A percentile compares a stretch with the other conserved stretches of the same genome.
Conservation (phyloP, 2,888 invertebrate genomes). For the Drosophila tanythrix region DNA sequence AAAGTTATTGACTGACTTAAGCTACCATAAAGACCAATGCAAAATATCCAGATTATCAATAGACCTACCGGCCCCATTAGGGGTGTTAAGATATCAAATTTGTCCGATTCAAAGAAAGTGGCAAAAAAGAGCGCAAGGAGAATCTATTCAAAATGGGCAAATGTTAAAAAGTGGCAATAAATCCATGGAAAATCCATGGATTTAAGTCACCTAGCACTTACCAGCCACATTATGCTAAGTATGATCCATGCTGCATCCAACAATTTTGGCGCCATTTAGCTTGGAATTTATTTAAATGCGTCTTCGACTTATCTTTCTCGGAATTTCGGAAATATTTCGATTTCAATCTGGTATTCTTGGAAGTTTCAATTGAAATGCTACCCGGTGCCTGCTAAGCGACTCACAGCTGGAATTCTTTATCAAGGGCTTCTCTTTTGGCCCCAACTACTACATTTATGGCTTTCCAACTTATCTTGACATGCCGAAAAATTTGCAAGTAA, state of each 20-base stretch:
- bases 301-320: background rate
- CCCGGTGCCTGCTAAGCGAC: background rate
- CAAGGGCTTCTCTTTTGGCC: background rate
- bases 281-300: background rate
- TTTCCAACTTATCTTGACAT: background rate
- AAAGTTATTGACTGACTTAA: background rate
- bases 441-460: background rate
- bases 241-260: background rate
- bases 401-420: background rate
- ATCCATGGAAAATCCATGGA: background rate
- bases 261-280: background rate
- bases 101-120: background rate
- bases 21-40: background rate
- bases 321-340: background rate
- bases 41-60: background rate
- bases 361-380: background rate
- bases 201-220: background rate
- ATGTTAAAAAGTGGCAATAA: background rate
- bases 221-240: slow-evolving; percentile 1
- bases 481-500: background rate
- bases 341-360: background rate
- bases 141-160: background rate
- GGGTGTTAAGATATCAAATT: slow-evolving; percentile 3
- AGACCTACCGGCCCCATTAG: background rate
- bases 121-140: background rate